These are phyloP conservation scores for Rhodophaea formosa DNA, from an alignment of 2,888 invertebrate genomes.

Conservation along the genomic window DNA sequence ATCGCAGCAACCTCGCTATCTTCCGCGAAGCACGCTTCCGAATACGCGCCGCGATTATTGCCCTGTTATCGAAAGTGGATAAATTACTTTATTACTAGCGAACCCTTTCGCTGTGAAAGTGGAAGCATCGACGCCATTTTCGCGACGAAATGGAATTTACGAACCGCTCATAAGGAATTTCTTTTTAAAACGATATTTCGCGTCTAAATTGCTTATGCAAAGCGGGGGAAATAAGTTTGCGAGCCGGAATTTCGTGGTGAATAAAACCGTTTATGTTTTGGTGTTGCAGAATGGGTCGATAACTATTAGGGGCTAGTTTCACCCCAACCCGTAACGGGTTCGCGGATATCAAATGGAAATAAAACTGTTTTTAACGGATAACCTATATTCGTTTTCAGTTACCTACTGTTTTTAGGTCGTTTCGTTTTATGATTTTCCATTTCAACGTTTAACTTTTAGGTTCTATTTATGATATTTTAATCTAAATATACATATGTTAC, in stretches of 20 bases:
- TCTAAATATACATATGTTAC: too few species aligned
- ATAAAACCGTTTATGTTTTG: constrained; percentile 21
- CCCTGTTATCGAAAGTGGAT: constrained; percentile 73
- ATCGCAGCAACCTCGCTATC: constrained; percentile 20
- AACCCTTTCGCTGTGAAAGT: constrained; percentile 59
- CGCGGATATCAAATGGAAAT: constrained; percentile 11
- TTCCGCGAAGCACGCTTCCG: constrained; percentile 22
- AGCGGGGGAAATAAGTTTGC: constrained; percentile 29
- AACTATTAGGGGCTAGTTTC: constrained; percentile 11
- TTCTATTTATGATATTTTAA: neutral
- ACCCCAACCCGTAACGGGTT: neutral
- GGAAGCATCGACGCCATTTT: constrained; percentile 56
- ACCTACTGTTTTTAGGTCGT: neutral
- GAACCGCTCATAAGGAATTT: constrained; percentile 53
- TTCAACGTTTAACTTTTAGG: neutral
- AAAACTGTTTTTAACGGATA: constrained; percentile 9
- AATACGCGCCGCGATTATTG: constrained; percentile 58
- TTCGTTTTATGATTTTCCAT: neutral
- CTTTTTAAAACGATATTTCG: constrained; percentile 61
- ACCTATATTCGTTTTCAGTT: constrained; percentile 10
- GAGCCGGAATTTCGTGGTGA: constrained; percentile 15
- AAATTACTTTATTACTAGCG: constrained; percentile 75
- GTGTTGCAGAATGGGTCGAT: constrained; percentile 16
- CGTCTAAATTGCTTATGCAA: constrained; percentile 48
- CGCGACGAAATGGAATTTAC: constrained; percentile 59